Base-by-base conservation (phyloP, 2,888 invertebrate species). In the Chrysopilus asiliformis region DNA sequence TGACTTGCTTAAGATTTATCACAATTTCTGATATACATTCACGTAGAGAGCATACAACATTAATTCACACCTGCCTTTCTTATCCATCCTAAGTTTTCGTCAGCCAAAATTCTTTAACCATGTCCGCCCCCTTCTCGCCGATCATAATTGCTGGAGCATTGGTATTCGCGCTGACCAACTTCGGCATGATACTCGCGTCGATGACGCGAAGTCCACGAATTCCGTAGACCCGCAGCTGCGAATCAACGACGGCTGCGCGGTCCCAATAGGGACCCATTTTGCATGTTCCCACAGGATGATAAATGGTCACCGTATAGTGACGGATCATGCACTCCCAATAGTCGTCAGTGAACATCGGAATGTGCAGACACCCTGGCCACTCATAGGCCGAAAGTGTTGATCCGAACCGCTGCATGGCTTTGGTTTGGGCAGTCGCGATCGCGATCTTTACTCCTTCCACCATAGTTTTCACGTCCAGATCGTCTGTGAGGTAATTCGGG, bases 261-360 rank as follows among this genome's bases (percentile, higher is more conserved):
- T 87, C 87, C 80, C 82, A 84, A 47, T 76, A 77, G 0, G 87
- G 86, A 0, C 87, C 89, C 89, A 89, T 89, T 55, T 86, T 87
- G 29, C 80, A 81, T 0, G 87, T 89, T 1, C 87, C 87, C 1
- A 82, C 78, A 0, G 86, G 86, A 64, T 86, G 86, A 51, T 87
- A 87, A 34, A 87, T 82, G 0, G 86, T 87, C 5, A 76, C 77
- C 0, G 84, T 80, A 45, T 85, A 86, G 26, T 81, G 73, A 8
- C 81, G 64, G 14, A 86, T 81, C 82, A 86, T 82, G 49, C 89
- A 90, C 53, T 86, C 87, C 79, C 84, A 87, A 53, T 79, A 87
- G 2, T 70, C 64, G 53, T 89, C 87, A 0, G 79, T 74, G 52
- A 75, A 81, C 40, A 71, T 66, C 2, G 68, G 68, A 9, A 81